Base-by-base conservation (phyloP, 2,113 vertebrate species). In the Cochlearius cochlearius region DNA sequence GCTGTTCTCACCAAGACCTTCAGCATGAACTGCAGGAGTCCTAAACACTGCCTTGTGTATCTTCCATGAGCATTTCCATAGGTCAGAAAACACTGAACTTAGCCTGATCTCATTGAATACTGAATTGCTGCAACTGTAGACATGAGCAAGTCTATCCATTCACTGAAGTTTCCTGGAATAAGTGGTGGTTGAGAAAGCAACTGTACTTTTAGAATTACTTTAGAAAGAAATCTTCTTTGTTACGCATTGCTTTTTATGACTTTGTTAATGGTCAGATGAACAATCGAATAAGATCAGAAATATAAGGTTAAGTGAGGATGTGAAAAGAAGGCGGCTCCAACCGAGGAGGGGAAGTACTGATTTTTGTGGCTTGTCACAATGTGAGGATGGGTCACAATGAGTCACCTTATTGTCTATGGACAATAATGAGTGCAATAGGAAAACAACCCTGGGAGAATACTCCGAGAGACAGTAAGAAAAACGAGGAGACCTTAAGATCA, bases 281-380 rank as follows among this genome's bases (percentile, higher is more conserved):
- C 47, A 88, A 69, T 30, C 63, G 83, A 81, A 32, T 50, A 73
- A 60, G 15, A 77, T 52, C 8, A 66, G 45, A 90, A 88, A 88
- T 10, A 26, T 45, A 79, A 85, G 39, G 32, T 82, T 92, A 72
- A 76, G 26, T 5, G 9, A 81, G 50, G 30, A 34, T 77, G 34
- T 67, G 63, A 55, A 86, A 69, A 71, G 34, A 55, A 66, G 45
- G 29, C 22, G 17, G 16, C 23, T 93, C 59, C 47, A 93, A 3
- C 10, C 0, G 0, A 75, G 21, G 10, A 1, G 14, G 39, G 17
- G 34, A 79, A 15, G 7, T 76, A 59, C 4, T 79, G 59, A 32
- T 45, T 87, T 94, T 82, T 88, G 32, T 74, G 71, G 18, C 68
- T 86, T 88, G 41, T 94, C 59, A 36, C 45, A 88, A 58, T 0